Percentiles rank a stretch among this genome's conserved stretches.
These are phyloP conservation scores for Neosilurus hyrtlii DNA, from an alignment of 2,797 vertebrate genomes.

Conservation along the genomic window DNA sequence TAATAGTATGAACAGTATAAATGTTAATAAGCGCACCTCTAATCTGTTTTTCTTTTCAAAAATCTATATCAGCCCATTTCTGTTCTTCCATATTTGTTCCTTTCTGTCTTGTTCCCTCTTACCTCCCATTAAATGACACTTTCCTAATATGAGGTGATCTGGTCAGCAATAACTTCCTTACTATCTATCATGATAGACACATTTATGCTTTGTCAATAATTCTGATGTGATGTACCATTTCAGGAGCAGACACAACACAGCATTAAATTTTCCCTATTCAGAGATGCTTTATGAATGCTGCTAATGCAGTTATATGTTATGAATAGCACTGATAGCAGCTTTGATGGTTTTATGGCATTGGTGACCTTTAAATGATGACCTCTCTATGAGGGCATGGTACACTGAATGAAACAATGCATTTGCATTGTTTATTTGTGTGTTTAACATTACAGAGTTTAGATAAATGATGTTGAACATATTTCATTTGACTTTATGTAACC, in stretches of 20 bases:
- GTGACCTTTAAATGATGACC: neutral
- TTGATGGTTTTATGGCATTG: neutral
- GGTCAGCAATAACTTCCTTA: neutral
- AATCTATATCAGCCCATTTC: neutral
- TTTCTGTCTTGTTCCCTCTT: neutral
- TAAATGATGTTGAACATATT: neutral
- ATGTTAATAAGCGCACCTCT: neutral
- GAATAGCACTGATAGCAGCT: neutral
- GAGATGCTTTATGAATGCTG: neutral
- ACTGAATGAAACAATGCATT: neutral
- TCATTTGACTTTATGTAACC: neutral
- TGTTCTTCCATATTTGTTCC: neutral
- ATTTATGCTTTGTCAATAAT: neutral
- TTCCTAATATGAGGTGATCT: neutral
- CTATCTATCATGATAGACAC: neutral
- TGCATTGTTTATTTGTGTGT: no score
- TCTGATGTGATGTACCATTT: constrained; percentile 5
- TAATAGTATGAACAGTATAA: neutral
- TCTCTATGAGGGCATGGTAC: neutral
- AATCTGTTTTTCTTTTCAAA: neutral
- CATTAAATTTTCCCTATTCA: neutral
- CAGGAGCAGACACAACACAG: neutral
- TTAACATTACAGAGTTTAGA: neutral
- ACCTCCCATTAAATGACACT: neutral
- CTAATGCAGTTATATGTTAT: neutral